Evolutionary conservation across 2,113 vertebrate species (phyloP), one percentile per base, ranked within the genome.

Genomic region (Gasterosteus nipponicus): DNA sequence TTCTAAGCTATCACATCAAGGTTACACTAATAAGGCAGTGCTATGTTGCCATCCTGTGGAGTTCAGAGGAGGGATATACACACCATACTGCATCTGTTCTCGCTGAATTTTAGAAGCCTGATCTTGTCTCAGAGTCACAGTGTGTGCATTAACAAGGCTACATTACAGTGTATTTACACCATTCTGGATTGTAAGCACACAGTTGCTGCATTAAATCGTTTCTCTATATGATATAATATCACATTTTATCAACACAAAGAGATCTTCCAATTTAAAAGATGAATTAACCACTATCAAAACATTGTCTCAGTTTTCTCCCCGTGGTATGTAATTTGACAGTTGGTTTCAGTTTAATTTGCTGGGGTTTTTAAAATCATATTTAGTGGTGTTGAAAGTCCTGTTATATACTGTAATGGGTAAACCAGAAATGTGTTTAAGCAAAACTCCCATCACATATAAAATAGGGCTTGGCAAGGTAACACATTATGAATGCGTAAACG

Each of bases 41-140:
- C 78, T 87, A 75, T 80, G 87, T 81, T 88, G 87, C 82, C 84
- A 88, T 91, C 86, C 82, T 85, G 81, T 81, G 87, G 89, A 91
- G 39, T 89, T 86, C 62, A 86, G 75, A 84, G 78, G 62, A 71
- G 67, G 29, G 46, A 64, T 44, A 53, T 59, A 67, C 22, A 57
- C 29, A 47, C 15, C 16, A 35, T 18, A 29, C 11, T 73, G 68
- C 70, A 65, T 66, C 64, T 72, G 62, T 65, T 73, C 54, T 67
- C 73, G 39, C 44, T 82, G 57, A 69, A 75, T 58, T 44, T 26
- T 41, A 44, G 47, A 59, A 53, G 6, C 29, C 22, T 72, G 71
- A 63, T 60, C 16, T 22, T 39, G 26, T 69, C 64, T 73, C 49
- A 66, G 44, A 59, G 69, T 9, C 4, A 31, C 62, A 47, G 9